Base-by-base conservation (phyloP, 1,140 invertebrate species). In the Planococcus citri region DNA sequence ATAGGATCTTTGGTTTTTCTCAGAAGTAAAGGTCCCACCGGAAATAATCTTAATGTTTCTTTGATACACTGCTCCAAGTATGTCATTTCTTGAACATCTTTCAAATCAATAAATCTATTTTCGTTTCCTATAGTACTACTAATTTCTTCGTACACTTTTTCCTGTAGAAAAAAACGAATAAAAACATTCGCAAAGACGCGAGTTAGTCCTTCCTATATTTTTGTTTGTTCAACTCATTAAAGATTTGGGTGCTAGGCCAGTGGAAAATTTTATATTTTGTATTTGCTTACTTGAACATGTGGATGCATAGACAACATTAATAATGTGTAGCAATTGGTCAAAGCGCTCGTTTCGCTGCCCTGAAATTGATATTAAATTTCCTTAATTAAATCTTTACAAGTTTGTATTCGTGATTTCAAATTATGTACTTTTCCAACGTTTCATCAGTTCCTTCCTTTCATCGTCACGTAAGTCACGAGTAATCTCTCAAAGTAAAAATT, bases 331-430 rank as follows among this genome's bases (percentile, higher is more conserved):
- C 78, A 80, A 14, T 78, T 72, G 29, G 80, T 80, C 37, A 81
- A 78, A 3, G 78, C 79, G 6, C 79, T 76, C n/a, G 88, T 88
- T 75, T 90, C 88, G 77, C 89, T 88, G 67, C 87, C 87, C 85
- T 87, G 4, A 51, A 51, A 51, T 51, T 51, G 17, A 51, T 6
- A 51, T 3, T 3, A 51, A 51, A 20, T n/a, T n/a, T n/a, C n/a
- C n/a, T n/a, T n/a, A n/a, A n/a, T n/a, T n/a, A n/a, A n/a, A n/a
- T n/a, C n/a, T n/a, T n/a, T n/a, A n/a, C n/a, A n/a, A n/a, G n/a
- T n/a, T n/a, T n/a, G n/a, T n/a, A n/a, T n/a, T n/a, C n/a, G n/a
- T n/a, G n/a, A n/a, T n/a, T n/a, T n/a, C n/a, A n/a, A n/a, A n/a
- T n/a, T n/a, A n/a, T n/a, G n/a, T n/a, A n/a, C n/a, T n/a, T n/a